A percentile compares a stretch with the other conserved stretches of the same genome.
phyloP scores from a whole-genome alignment of 1,140 invertebrate species.

The Rhizoglyphus robini region DNA sequence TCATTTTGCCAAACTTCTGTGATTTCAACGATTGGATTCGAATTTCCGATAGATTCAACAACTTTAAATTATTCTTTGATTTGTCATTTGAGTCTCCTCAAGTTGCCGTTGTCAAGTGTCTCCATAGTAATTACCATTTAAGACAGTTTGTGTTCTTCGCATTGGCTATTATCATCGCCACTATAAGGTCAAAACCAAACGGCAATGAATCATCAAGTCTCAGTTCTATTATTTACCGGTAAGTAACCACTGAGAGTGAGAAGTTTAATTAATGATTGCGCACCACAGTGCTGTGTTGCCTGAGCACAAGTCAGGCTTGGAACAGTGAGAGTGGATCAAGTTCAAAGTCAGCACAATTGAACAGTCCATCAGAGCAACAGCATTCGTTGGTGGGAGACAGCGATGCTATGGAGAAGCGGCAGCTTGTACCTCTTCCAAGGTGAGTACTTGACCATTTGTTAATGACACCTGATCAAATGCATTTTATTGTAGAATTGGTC shows the following conservation, averaged over 20 bases:
- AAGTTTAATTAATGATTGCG: neutral
- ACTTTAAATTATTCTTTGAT: no score
- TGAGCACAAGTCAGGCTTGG: neutral
- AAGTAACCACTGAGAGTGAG: neutral
- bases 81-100: no score
- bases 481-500: slow-evolving; percentile 17
- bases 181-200: no score
- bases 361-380: neutral
- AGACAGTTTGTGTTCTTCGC: no score
- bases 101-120: no score
- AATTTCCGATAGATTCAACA: no score
- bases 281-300: neutral
- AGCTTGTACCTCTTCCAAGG: slow-evolving; percentile 16
- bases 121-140: no score
- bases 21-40: no score
- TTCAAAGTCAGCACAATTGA: no score
- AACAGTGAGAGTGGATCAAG: neutral
- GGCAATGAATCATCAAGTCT: neutral
- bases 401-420: neutral
- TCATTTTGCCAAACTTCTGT: no score
- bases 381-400: neutral
- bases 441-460: neutral
- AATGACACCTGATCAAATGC: neutral
- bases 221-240: neutral
- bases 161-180: no score